Conservation (phyloP, 2,797 vertebrate genomes). For the Carcharodon carcharias region DNA sequence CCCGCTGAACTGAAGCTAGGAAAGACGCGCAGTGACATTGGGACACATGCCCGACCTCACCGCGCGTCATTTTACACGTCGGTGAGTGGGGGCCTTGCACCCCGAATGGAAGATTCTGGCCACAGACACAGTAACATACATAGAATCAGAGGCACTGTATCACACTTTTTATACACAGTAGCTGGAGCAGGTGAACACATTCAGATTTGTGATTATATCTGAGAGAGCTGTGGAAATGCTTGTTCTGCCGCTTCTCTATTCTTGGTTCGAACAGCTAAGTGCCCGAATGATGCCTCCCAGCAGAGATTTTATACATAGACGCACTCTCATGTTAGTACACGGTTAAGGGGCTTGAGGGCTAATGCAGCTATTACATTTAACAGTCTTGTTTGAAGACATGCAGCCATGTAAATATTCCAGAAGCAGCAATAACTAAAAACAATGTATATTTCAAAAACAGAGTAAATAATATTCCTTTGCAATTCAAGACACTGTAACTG, state of each 20-base stretch:
- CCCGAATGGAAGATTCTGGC: no score
- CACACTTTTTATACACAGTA: not conserved
- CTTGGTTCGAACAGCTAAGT: not conserved
- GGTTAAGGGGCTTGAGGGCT: not conserved
- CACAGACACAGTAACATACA: not conserved
- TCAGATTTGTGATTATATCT: not conserved
- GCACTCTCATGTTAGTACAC: not conserved
- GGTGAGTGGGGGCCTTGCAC: no score
- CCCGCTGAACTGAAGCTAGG: no score
- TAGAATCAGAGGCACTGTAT: not conserved
- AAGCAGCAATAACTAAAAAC: not conserved
- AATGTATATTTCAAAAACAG: not conserved
- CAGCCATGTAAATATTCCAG: not conserved
- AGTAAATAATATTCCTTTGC: not conserved
- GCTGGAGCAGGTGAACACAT: not conserved
- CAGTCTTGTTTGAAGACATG: not conserved
- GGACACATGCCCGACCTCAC: no score
- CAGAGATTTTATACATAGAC: not conserved
- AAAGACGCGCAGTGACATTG: no score
- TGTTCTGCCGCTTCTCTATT: not conserved
- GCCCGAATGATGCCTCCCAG: not conserved
- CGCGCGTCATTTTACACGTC: no score
- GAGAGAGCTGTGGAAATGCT: not conserved
- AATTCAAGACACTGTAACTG: not conserved
- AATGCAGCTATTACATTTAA: not conserved